phyloP scores from a whole-genome alignment of 1,140 invertebrate genomes.

The Macrobrachium nipponense region DNA sequence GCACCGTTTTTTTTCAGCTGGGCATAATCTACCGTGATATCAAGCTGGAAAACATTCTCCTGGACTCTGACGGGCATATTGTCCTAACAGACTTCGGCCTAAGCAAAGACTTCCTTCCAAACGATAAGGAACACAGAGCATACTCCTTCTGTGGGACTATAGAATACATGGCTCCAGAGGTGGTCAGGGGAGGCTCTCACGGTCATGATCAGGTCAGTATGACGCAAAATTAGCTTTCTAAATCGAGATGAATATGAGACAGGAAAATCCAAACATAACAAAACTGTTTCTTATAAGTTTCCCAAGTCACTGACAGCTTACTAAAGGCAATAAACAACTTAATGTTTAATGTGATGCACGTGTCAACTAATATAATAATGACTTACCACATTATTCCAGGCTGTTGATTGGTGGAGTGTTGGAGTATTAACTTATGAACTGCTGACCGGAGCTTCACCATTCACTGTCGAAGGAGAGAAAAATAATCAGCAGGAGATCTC shows the following conservation, averaged over 20 bases:
- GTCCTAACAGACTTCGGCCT: slow-evolving; percentile 83
- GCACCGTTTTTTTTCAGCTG: slow-evolving; percentile 67
- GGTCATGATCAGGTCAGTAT: slow-evolving; percentile 85
- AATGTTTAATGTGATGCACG: too few species aligned
- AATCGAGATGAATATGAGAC: too few species aligned
- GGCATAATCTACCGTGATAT: slow-evolving; percentile 97
- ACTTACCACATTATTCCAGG: slow-evolving; percentile 73
- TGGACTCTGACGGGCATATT: slow-evolving; percentile 89
- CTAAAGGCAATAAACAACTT: too few species aligned
- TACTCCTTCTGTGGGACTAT: slow-evolving; percentile 99
- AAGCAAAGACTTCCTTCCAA: slow-evolving; percentile 72
- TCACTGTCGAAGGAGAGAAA: slow-evolving; percentile 92
- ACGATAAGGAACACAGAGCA: slow-evolving; percentile 78
- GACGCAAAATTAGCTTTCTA: too few species aligned
- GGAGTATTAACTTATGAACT: slow-evolving; percentile 97
- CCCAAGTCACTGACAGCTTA: too few species aligned
- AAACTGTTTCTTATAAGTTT: too few species aligned
- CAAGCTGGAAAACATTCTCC: slow-evolving; percentile 91
- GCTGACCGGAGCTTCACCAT: slow-evolving; percentile 96
- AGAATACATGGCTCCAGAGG: slow-evolving; percentile 96
- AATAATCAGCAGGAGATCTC: slow-evolving; percentile 94
- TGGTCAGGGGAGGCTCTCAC: slow-evolving; percentile 82
- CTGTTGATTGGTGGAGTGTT: slow-evolving; percentile 98
- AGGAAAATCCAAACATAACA: too few species aligned
- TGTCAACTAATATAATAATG: not conserved